Evolutionary conservation across 2,888 invertebrate genomes (phyloP).

Genomic region (Busseola fusca): DNA sequence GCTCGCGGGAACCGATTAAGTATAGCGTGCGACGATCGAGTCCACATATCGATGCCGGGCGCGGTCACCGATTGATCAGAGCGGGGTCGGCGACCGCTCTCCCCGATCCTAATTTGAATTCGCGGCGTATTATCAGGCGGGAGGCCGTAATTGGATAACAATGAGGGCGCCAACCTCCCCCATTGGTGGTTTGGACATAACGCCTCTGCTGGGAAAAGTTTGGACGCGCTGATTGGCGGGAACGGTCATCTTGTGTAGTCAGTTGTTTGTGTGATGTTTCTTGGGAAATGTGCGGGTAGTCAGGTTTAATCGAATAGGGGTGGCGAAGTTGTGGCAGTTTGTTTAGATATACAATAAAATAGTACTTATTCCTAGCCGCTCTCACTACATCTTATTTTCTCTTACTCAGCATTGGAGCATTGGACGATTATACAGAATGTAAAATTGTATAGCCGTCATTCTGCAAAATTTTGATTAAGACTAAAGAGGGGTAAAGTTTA

Average conservation of each 20-base stretch:
- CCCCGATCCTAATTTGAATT: slow-evolving; percentile 88
- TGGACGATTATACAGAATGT: slow-evolving; percentile 10
- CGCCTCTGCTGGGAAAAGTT: slow-evolving; percentile 69
- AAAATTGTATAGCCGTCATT: slow-evolving; percentile 23
- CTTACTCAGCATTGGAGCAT: slow-evolving; percentile 5
- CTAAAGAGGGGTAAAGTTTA: slow-evolving; percentile 47
- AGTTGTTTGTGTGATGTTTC: slow-evolving; percentile 61
- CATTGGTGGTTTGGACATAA: slow-evolving; percentile 75
- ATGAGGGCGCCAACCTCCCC: slow-evolving; percentile 86
- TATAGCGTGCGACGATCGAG: slow-evolving; percentile 65
- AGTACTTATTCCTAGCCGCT: slow-evolving; percentile 15
- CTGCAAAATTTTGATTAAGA: slow-evolving; percentile 49
- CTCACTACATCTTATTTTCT: slow-evolving; percentile 17
- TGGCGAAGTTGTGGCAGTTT: slow-evolving; percentile 46
- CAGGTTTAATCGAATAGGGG: slow-evolving; percentile 46
- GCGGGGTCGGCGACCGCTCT: slow-evolving; percentile 87
- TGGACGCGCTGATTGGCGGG: slow-evolving; percentile 61
- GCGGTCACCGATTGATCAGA: slow-evolving; percentile 85
- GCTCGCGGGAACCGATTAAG: slow-evolving; percentile 62
- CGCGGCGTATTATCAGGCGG: slow-evolving; percentile 88
- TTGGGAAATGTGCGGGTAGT: slow-evolving; percentile 57
- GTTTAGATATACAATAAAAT: slow-evolving; percentile 37
- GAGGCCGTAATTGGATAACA: slow-evolving; percentile 88
- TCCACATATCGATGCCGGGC: slow-evolving; percentile 70
- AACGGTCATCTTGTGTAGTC: slow-evolving; percentile 61